Base-by-base conservation (phyloP, 2,113 vertebrate species). In the Petromus typicus region DNA sequence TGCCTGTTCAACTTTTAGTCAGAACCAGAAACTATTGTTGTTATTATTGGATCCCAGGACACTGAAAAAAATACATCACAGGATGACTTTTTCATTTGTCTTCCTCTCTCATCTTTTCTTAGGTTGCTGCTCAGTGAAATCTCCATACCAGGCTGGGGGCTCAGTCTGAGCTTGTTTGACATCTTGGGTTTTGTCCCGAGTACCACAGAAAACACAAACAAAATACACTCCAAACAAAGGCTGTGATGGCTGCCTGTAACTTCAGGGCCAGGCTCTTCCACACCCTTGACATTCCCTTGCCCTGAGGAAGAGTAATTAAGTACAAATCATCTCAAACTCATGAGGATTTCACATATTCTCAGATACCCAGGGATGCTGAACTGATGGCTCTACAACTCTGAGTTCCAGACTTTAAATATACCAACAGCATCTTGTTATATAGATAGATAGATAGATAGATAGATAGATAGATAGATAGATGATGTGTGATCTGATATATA, bases 1-100 rank as follows among this genome's bases (percentile, higher is more conserved):
- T 32, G 12, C 27, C n/a, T 66, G 32, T 4, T 54, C 71, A 80
- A 57, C 22, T 13, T 66, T 91, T 82, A 73, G 82, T 23, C 37
- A 89, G 43, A 94, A 90, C 89, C 23, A 40, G n/a, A 94, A 81
- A 61, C 32, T 14, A 18, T n/a, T 87, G 56, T 32, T 88, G 78
- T 37, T 54, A 79, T 78, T 54, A 89, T 78, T 37, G 64, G 37
- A 80, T 75, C 56, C 61, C 14, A 54, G 30, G 1, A 43, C 14
- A n/a, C 23, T 78, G 6, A 18, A 64, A 61, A 78, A 61, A 93
- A 22, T 23, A 51, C 37, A 25, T 64, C 7, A 18, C 2, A 13
- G 45, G 63, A 25, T 63, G 22, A 12, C 30, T 82, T 78, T 71
- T 76, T 69, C 1, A 61, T 88, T 84, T 85, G 27, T 45, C 14